Evolutionary conservation across 1,140 invertebrate genomes (phyloP).

Genomic region (Hyposmocoma kahamanoa): DNA sequence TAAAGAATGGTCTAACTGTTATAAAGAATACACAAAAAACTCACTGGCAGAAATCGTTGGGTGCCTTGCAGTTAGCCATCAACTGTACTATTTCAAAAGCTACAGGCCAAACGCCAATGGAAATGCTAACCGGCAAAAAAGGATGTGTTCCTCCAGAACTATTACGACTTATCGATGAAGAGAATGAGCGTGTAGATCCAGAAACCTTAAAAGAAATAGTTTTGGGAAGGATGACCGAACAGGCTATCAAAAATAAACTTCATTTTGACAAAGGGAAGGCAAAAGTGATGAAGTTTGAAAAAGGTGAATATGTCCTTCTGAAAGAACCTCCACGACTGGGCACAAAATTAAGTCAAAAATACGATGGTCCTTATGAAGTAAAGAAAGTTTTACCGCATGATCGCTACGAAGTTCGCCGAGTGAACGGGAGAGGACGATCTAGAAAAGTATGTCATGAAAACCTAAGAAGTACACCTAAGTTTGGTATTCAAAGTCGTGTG

Average conservation of each 20-base stretch:
- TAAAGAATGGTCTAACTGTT: conserved; percentile 1
- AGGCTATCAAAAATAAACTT: neutral
- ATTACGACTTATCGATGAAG: neutral
- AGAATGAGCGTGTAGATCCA: neutral
- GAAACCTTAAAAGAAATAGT: neutral
- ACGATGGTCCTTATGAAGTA: neutral
- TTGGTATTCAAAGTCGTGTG: neutral
- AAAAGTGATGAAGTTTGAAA: neutral
- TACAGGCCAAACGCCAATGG: neutral
- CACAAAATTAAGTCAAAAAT: neutral
- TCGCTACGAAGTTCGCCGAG: neutral
- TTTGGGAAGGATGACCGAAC: neutral
- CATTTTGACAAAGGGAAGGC: conserved; percentile 1
- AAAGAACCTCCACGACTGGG: neutral
- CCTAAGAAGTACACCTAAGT: neutral
- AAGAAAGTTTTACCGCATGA: neutral
- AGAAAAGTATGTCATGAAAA: conserved; percentile 1
- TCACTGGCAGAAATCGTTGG: neutral
- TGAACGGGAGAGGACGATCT: neutral
- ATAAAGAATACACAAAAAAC: neutral
- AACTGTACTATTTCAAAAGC: conserved; percentile 2
- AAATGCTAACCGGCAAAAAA: neutral
- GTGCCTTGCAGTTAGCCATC: neutral
- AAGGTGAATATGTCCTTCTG: neutral
- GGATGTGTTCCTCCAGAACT: neutral